Evolutionary conservation across 2,888 invertebrate genomes (phyloP).

Genomic region (Diachrysia chrysitis): DNA sequence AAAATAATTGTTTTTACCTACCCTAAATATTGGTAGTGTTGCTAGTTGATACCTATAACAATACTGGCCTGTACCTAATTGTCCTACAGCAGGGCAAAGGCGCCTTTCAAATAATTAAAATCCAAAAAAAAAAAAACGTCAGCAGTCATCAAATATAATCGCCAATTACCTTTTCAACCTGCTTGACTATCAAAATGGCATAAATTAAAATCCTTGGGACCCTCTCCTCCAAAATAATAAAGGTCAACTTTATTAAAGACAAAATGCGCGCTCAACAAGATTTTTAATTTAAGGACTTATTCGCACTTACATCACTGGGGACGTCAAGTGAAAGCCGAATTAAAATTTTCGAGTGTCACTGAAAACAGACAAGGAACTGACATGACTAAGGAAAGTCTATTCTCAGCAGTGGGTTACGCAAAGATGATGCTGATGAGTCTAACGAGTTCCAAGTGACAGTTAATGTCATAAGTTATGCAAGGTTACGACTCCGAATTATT

Average conservation of each 20-base stretch:
- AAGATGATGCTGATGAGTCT: too few relatives aligned
- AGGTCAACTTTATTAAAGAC: conserved; percentile 45
- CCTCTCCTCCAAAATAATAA: conserved; percentile 43
- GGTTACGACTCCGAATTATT: too few relatives aligned
- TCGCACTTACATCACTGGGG: conserved; percentile 27
- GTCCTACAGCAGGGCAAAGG: too few relatives aligned
- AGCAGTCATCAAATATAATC: conserved; percentile 23
- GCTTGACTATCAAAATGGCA: conserved; percentile 33
- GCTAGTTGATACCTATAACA: too few relatives aligned
- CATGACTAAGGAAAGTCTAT: neutral
- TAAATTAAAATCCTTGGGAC: conserved; percentile 48
- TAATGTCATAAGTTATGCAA: too few relatives aligned
- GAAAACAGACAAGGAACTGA: neutral
- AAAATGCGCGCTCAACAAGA: conserved; percentile 39
- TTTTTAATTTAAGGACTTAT: conserved; percentile 50
- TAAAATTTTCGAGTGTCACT: conserved; percentile 35
- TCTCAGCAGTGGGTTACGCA: too few relatives aligned
- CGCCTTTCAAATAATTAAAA: too few relatives aligned
- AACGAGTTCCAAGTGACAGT: too few relatives aligned
- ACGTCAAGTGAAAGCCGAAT: conserved; percentile 37
- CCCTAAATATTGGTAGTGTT: too few relatives aligned
- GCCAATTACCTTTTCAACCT: conserved; percentile 28
- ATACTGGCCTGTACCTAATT: too few relatives aligned
- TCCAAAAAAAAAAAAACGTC: neutral
- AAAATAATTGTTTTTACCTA: too few relatives aligned